Conservation (phyloP, 2,113 vertebrate genomes). For the Pelvicachromis taeniatus region DNA sequence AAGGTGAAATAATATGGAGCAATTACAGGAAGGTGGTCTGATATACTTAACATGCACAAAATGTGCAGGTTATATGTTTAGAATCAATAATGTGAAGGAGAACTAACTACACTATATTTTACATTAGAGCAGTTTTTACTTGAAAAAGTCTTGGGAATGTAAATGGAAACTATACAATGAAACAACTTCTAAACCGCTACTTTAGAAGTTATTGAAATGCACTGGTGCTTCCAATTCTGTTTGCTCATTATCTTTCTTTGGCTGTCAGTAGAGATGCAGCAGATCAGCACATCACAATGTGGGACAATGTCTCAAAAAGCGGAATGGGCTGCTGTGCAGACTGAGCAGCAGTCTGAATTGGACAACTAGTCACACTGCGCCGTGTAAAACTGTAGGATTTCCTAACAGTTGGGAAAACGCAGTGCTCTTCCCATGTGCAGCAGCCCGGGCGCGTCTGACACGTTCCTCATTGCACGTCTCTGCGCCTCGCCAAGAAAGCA, state of each 20-base stretch:
- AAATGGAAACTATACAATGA: neutral
- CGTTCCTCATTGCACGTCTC: conserved; percentile 32
- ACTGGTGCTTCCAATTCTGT: neutral
- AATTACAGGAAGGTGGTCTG: neutral
- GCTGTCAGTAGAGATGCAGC: neutral
- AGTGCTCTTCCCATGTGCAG: neutral
- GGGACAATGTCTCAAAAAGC: neutral
- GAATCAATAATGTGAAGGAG: neutral
- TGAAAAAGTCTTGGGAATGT: neutral
- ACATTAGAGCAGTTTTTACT: neutral
- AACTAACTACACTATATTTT: neutral
- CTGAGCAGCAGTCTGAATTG: neutral
- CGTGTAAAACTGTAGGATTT: neutral
- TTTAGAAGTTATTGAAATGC: neutral
- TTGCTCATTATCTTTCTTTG: neutral
- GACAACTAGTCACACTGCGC: neutral
- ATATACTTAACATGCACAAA: neutral
- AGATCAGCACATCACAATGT: neutral
- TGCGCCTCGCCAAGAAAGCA: conserved; percentile 26
- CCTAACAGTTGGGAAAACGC: neutral
- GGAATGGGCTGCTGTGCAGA: neutral
- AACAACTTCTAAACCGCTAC: neutral
- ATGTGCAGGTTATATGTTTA: neutral
- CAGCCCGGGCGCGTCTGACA: neutral
- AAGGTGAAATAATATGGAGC: neutral